Evolutionary conservation across 2,113 vertebrate species (phyloP).

Genomic region (Dipodomys spectabilis): DNA sequence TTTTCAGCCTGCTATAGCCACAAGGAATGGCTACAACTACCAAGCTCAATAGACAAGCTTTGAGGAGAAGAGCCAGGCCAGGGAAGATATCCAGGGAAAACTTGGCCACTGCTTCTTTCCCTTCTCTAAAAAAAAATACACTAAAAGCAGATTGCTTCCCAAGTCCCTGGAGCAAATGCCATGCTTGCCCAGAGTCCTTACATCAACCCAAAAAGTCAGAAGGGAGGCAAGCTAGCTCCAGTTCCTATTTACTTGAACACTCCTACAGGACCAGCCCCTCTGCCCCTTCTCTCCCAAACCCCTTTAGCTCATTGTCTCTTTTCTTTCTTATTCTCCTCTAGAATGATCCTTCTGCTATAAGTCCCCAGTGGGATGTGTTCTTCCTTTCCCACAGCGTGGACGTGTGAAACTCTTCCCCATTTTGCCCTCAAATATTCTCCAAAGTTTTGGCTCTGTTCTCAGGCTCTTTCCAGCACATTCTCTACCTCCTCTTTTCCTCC

Average conservation of each 20-base stretch:
- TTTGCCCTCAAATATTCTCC: not conserved
- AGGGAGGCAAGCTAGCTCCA: not conserved
- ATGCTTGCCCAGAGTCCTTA: not conserved
- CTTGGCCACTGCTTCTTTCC: too few relatives aligned
- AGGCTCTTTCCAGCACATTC: not conserved
- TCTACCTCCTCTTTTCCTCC: not conserved
- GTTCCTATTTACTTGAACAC: not conserved
- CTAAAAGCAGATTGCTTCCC: not conserved
- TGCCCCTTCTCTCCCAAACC: not conserved
- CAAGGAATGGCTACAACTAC: not conserved
- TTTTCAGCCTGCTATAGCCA: not conserved
- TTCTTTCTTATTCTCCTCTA: not conserved
- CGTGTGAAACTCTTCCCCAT: not conserved
- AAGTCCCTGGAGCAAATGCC: not conserved
- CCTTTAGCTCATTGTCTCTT: not conserved
- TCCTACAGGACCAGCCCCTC: not conserved
- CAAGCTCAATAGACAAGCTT: not conserved
- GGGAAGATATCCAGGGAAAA: not conserved
- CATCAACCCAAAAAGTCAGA: not conserved
- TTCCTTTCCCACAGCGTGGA: constrained; percentile 12
- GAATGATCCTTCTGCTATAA: not conserved
- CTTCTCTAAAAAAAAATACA: not conserved
- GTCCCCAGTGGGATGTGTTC: not conserved
- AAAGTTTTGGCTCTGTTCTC: not conserved
- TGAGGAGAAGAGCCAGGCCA: not conserved